Evolutionary conservation across 2,888 invertebrate genomes (phyloP), one percentile per base, ranked within the genome.

Genomic region (Pollenia labialis): DNA sequence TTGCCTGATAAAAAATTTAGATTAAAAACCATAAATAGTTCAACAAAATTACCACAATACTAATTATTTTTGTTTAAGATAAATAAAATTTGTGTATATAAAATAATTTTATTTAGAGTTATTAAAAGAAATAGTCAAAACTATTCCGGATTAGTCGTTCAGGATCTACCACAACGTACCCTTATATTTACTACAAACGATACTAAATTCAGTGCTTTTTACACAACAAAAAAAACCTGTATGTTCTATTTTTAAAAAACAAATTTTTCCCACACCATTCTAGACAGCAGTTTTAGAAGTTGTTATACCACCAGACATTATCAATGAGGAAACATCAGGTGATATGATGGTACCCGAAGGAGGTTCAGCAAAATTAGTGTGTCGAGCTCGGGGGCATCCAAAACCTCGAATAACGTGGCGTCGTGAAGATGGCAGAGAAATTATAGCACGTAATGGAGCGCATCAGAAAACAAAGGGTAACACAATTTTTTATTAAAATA

Each of bases 301-400:
- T 89, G 98, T 98, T 46, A 97, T 98, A 91, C 97, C 98, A 48
- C 98, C 98, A 75, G 98, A 98, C 92, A 97, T 98, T 89, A 94
- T 97, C 90, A 97, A 97, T 91, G 97, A 97, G 91, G 97, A 97
- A 92, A 97, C 97, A 11, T 97, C 98, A 72, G 97, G 98, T 14
- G 98, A 98, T 92, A 96, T 98, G 95, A 97, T 97, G 97, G 97
- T 98, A 77, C 97, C 97, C n/a, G 98, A 98, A 94, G 97, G 97
- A 74, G 97, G 97, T 54, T 96, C 97, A 8, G 97, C 97, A 0
- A 97, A 97, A 93, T 94, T 98, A 89, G 95, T 97, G 85, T 98
- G 98, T 94, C 97, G 97, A 92, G 97, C 97, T 1, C 95, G 96
- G 84, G 97, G 98, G 6, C 96, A 95, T 91, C 97, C 97, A 11